Base-by-base conservation (phyloP, 2,888 invertebrate genomes). In the Cryptus viduatorius region DNA sequence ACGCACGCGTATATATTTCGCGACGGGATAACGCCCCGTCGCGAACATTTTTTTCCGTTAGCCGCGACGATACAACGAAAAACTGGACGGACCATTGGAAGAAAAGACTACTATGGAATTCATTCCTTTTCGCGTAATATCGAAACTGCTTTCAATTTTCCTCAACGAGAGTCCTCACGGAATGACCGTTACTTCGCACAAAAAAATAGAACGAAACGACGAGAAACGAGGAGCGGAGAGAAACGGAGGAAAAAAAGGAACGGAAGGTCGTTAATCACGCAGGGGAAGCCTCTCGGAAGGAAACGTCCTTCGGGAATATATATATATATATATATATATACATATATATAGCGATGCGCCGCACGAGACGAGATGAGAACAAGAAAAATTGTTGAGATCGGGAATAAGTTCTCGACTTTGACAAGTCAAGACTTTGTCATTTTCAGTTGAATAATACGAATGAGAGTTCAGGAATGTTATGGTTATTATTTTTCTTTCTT, bases 181-280 rank as follows among this genome's bases (percentile, higher is more conserved):
- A 61, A 37, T 46, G 64, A 64, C 64, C 73, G 64, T 48, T 37
- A 64, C 19, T 31, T n/a, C 29, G 31, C 42, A 31, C 10, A 48
- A 64, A 73, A 73, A 29, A 44, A 42, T 61, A 64, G 14, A 50
- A 61, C n/a, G 42, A 64, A 29, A 48, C 19, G 44, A 61, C 4
- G 37, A 37, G 37, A 37, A 37, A 7, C 10, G 31, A 31, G 24
- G 29, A 44, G 31, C 14, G n/a, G 16, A 61, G 53, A 16, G 37
- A 37, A 7, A 19, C 10, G 19, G 29, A 7, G n/a, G 16, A 16
- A 50, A 53, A 71, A 53, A 56, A 59, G 12, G 14, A 64, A 64
- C 73, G 73, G 31, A 75, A 64, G 64, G 48, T 75, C 73, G 64
- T 75, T 75, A 75, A 75, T 75, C 73, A 75, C 61, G 50, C 44